A percentile compares a stretch with the other conserved stretches of the same genome.
These are phyloP conservation scores for Mycetomoellerius zeteki DNA, from an alignment of 1,140 invertebrate genomes.

Conservation along the genomic window DNA sequence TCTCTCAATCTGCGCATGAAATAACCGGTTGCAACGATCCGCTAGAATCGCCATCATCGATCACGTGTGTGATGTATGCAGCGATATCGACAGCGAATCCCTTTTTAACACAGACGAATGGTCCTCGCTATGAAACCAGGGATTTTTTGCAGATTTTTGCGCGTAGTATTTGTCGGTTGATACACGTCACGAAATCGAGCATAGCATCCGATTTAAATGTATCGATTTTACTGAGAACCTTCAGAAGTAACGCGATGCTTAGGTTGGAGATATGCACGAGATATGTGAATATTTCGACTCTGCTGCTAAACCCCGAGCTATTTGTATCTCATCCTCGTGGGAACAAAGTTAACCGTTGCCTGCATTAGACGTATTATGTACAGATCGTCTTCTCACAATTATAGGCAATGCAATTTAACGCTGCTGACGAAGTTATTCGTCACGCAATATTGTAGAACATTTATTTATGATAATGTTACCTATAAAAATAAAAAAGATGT, in stretches of 20 bases:
- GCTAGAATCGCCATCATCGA: slow-evolving; percentile 74
- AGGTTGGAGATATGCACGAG: background rate
- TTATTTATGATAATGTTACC: background rate
- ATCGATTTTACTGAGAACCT: slow-evolving; percentile 55
- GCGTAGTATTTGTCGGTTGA: slow-evolving; percentile 64
- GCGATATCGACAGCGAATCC: slow-evolving; percentile 78
- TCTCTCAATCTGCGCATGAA: slow-evolving; percentile 72
- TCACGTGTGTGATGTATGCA: slow-evolving; percentile 73
- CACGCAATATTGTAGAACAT: background rate
- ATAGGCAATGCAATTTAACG: slow-evolving; percentile 20
- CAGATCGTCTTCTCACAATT: slow-evolving; percentile 46
- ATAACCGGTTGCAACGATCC: slow-evolving; percentile 73
- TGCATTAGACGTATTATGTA: slow-evolving; percentile 10
- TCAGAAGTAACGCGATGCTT: slow-evolving; percentile 36
- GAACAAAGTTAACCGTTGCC: slow-evolving; percentile 38
- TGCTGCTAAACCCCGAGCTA: slow-evolving; percentile 36
- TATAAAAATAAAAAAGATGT: background rate
- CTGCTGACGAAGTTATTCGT: background rate
- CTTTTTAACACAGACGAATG: slow-evolving; percentile 83
- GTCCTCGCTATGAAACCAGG: slow-evolving; percentile 54
- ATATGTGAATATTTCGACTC: slow-evolving; percentile 42
- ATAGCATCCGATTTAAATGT: slow-evolving; percentile 67
- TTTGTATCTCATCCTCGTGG: slow-evolving; percentile 33
- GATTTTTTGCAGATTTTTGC: slow-evolving; percentile 57
- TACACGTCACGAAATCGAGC: slow-evolving; percentile 62